Percentiles rank a stretch among this genome's conserved stretches.
phyloP scores from a whole-genome alignment of 1,140 invertebrate species.

The Microplitis mediator region DNA sequence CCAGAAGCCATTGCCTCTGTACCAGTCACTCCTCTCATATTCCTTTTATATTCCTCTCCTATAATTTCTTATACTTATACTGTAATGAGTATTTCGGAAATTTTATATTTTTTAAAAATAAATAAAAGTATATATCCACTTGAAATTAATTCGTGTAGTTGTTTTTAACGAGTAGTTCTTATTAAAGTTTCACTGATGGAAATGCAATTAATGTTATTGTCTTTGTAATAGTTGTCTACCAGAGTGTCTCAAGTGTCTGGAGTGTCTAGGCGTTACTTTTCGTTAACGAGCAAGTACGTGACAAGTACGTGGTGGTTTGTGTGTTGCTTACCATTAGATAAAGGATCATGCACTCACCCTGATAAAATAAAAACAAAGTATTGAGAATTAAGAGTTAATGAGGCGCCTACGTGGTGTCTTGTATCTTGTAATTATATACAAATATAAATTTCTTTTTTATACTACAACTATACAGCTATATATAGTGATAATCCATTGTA shows the following conservation, averaged over 20 bases:
- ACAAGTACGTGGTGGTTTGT: slow-evolving; percentile 28
- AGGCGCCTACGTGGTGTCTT: slow-evolving; percentile 39
- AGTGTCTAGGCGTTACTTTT: slow-evolving; percentile 30
- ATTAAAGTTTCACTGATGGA: slow-evolving; percentile 19
- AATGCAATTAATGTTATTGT: slow-evolving; percentile 31
- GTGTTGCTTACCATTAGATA: slow-evolving; percentile 2
- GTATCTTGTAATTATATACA: not conserved
- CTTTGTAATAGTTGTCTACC: no score
- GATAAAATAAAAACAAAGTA: not conserved
- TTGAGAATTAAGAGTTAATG: slow-evolving; percentile 34
- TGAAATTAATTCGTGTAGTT: slow-evolving; percentile 32
- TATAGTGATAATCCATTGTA: no score
- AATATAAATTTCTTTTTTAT: not conserved
- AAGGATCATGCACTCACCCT: not conserved
- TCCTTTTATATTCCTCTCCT: slow-evolving; percentile 31
- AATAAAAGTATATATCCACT: not conserved
- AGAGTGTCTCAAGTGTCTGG: not conserved
- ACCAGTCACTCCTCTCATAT: slow-evolving; percentile 45
- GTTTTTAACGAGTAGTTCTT: slow-evolving; percentile 22
- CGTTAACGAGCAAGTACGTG: slow-evolving; percentile 31
- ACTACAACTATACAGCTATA: not conserved
- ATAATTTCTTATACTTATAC: not conserved
- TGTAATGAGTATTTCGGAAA: not conserved
- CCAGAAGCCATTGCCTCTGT: slow-evolving; percentile 40
- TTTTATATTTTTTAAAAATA: not conserved